These are phyloP conservation scores for Julus scandinavius DNA, from an alignment of 2,888 invertebrate genomes.

Conservation along the genomic window DNA sequence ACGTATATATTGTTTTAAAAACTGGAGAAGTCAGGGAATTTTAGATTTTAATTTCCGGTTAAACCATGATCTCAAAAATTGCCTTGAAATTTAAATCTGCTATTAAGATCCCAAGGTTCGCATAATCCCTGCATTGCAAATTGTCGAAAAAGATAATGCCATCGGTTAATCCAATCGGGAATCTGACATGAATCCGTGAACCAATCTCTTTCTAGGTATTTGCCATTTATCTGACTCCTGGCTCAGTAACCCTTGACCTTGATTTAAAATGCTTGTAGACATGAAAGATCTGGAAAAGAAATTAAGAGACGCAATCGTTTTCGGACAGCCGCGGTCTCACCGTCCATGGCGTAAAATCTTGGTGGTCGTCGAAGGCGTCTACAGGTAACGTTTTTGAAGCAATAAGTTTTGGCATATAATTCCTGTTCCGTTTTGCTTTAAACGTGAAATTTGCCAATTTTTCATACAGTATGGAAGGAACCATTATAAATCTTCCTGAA, in stretches of 20 bases:
- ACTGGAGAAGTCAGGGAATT: too few relatives aligned
- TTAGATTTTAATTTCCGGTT: too few relatives aligned
- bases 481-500: slow-evolving; percentile 87
- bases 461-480: slow-evolving; percentile 91
- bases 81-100: too few relatives aligned
- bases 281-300: slow-evolving; percentile 83
- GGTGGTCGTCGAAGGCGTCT: slow-evolving; percentile 95
- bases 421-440: too few relatives aligned
- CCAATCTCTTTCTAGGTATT: slow-evolving; percentile 1
- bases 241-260: neutral
- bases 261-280: slow-evolving; percentile 69
- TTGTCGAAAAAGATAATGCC: too few relatives aligned
- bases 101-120: too few relatives aligned
- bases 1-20: too few relatives aligned
- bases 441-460: too few relatives aligned
- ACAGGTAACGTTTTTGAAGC: slow-evolving; percentile 63
- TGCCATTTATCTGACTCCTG: slow-evolving; percentile 2
- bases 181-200: neutral
- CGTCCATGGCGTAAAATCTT: slow-evolving; percentile 91
- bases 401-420: too few relatives aligned
- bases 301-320: slow-evolving; percentile 78
- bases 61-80: too few relatives aligned
- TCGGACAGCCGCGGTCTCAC: slow-evolving; percentile 80
- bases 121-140: too few relatives aligned
- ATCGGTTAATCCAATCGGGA: neutral